Evolutionary conservation across 2,797 vertebrate species (phyloP), one percentile per base, ranked within the genome.

Genomic region (Intellagama lesueurii): DNA sequence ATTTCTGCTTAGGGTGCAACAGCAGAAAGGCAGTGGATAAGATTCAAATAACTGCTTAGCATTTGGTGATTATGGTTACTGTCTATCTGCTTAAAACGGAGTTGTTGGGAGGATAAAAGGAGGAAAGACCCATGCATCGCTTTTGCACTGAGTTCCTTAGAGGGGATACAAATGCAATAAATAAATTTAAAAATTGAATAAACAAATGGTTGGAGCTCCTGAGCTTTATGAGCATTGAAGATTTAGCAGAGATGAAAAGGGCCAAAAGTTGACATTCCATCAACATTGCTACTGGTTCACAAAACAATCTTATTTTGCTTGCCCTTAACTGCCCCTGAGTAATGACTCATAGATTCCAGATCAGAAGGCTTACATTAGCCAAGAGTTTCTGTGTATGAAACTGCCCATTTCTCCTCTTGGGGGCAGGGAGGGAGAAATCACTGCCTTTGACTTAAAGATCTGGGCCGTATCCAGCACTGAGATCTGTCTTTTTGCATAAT

Each of bases 311-410:
- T 47, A 70, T 70, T 70, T 83, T 47, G 64, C 82, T 83, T 70
- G 66, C 66, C 40, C 82, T 70, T 49, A 49, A 70, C 82, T 68
- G 68, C 44, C 66, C 44, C 7, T 83, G 35, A 44, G 19, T 82
- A 82, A 66, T 82, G 81, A 83, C 82, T 83, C 82, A 69, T 44
- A 70, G 44, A n/a, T 70, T 49, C 82, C 73, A 78, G 85, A 76
- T 85, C 56, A 9, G 26, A 76, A n/a, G 64, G 14, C 81, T 68
- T 90, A 12, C 85, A 77, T 30, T 72, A 78, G 73, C 28, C 28
- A 66, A 86, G 84, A 91, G 86, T 82, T 30, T 79, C 83, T 91
- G 83, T 56, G 16, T 88, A 73, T 44, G 0, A 0, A 90, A 86
- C 80, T 66, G 81, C 47, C 2, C 24, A 4, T 66, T 86, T 44